Evolutionary conservation across 2,113 vertebrate species (phyloP).

Genomic region (Lasiurus borealis): DNA sequence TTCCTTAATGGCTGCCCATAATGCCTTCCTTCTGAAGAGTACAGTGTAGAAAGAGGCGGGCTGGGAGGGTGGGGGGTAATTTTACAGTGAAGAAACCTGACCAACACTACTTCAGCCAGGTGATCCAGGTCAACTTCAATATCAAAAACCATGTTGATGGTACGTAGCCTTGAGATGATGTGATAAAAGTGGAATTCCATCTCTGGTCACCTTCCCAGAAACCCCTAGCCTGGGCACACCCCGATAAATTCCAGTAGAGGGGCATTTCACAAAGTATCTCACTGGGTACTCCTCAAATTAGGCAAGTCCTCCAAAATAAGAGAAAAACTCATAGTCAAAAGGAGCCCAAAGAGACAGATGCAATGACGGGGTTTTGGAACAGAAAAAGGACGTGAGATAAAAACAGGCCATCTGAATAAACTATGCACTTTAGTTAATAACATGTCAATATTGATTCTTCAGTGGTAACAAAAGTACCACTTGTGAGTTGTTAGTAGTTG

Average conservation of each 20-base stretch:
- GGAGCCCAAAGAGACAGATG: not conserved
- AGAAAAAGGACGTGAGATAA: not conserved
- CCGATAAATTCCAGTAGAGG: not conserved
- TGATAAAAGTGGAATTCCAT: too few species aligned
- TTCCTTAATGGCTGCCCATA: not conserved
- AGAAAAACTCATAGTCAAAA: not conserved
- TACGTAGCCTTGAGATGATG: not conserved
- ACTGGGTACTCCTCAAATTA: not conserved
- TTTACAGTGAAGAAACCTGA: not conserved
- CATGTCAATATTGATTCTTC: not conserved
- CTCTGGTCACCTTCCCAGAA: not conserved
- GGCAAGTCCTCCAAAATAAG: not conserved
- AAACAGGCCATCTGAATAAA: not conserved
- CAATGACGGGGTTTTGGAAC: not conserved
- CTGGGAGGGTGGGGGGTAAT: not conserved
- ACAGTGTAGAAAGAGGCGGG: not conserved
- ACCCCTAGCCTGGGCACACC: not conserved
- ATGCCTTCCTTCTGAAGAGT: not conserved
- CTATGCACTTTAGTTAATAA: not conserved
- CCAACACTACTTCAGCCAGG: not conserved
- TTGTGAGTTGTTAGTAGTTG: not conserved
- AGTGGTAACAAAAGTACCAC: not conserved
- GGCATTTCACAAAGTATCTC: not conserved
- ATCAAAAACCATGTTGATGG: accelerated
- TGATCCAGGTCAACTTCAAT: not conserved